These are phyloP conservation scores for Elegia similella DNA, from an alignment of 2,888 invertebrate genomes.

Conservation along the genomic window DNA sequence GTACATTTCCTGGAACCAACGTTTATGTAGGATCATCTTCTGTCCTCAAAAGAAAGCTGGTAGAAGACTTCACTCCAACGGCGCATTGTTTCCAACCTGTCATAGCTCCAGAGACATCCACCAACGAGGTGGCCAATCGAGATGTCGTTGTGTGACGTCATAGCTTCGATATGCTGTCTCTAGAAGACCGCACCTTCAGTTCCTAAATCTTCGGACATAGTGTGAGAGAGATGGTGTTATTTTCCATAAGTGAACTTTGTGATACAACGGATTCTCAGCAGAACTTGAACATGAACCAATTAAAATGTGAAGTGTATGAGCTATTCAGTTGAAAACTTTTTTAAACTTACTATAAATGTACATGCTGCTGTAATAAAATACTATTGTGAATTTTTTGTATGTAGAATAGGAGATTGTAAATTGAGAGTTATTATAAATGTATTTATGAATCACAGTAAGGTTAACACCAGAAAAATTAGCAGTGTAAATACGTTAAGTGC, in stretches of 20 bases:
- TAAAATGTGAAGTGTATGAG: slow-evolving; percentile 34
- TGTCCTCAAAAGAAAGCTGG: slow-evolving; percentile 82
- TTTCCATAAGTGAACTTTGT: slow-evolving; percentile 44
- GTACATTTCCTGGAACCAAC: slow-evolving; percentile 80
- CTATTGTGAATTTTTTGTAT: slow-evolving; percentile 57
- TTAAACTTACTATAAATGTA: slow-evolving; percentile 54
- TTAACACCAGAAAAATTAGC: slow-evolving; percentile 78
- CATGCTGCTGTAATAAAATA: slow-evolving; percentile 65
- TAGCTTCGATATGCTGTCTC: slow-evolving; percentile 81
- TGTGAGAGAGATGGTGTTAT: slow-evolving; percentile 43
- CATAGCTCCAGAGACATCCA: slow-evolving; percentile 73
- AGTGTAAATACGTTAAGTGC: slow-evolving; percentile 74
- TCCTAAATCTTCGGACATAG: slow-evolving; percentile 70
- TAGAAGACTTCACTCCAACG: slow-evolving; percentile 80
- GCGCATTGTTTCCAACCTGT: slow-evolving; percentile 82
- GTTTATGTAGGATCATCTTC: slow-evolving; percentile 83
- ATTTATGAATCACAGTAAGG: slow-evolving; percentile 80
- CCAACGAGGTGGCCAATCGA: slow-evolving; percentile 64
- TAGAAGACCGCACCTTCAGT: slow-evolving; percentile 80
- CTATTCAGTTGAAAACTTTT: slow-evolving; percentile 52
- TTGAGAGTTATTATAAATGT: slow-evolving; percentile 72
- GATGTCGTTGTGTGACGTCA: slow-evolving; percentile 86
- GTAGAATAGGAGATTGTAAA: slow-evolving; percentile 76
- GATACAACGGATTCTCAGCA: slow-evolving; percentile 23
- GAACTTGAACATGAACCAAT: slow-evolving; percentile 21